Conservation (phyloP, 1,140 invertebrate species). For the Lordiphosa collinella region DNA sequence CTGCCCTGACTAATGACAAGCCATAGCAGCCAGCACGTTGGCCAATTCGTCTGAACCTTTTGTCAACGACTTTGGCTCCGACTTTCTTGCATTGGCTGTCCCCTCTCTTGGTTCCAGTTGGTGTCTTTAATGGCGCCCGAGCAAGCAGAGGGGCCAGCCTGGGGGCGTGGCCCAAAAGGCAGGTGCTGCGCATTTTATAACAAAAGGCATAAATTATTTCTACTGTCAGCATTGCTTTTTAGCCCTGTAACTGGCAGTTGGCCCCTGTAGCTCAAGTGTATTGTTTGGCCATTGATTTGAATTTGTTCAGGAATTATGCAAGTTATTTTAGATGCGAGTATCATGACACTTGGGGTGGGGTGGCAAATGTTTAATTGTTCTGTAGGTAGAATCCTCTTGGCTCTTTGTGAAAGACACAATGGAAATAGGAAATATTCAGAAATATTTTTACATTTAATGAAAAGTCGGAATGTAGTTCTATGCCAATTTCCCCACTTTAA, state of each 20-base stretch:
- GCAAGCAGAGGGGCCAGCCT: slow-evolving; percentile 16
- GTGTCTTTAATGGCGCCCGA: slow-evolving; percentile 29
- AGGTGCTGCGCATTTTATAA: slow-evolving; percentile 68
- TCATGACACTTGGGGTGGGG: neutral
- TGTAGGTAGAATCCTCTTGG: slow-evolving; percentile 10
- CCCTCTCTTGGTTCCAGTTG: slow-evolving; percentile 36
- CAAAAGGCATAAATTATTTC: slow-evolving; percentile 75
- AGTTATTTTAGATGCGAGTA: slow-evolving; percentile 42
- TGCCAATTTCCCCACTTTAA: too few species aligned
- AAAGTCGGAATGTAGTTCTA: too few species aligned
- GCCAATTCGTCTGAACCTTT: slow-evolving; percentile 47
- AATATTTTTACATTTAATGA: too few species aligned
- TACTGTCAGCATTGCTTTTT: slow-evolving; percentile 70
- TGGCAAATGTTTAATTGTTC: slow-evolving; percentile 36
- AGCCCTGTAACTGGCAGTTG: slow-evolving; percentile 57
- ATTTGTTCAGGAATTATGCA: slow-evolving; percentile 60
- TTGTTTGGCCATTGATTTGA: slow-evolving; percentile 74
- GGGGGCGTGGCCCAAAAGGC: slow-evolving; percentile 35
- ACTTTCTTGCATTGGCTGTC: slow-evolving; percentile 4
- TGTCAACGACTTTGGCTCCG: slow-evolving; percentile 51
- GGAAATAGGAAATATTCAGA: slow-evolving; percentile 17
- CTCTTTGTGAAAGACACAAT: neutral
- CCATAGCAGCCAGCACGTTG: slow-evolving; percentile 35
- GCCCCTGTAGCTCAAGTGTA: slow-evolving; percentile 41
- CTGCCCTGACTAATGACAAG: slow-evolving; percentile 70